Evolutionary conservation across 1,140 invertebrate genomes (phyloP), one percentile per base, ranked within the genome.

Genomic region (Aphidius ervi): DNA sequence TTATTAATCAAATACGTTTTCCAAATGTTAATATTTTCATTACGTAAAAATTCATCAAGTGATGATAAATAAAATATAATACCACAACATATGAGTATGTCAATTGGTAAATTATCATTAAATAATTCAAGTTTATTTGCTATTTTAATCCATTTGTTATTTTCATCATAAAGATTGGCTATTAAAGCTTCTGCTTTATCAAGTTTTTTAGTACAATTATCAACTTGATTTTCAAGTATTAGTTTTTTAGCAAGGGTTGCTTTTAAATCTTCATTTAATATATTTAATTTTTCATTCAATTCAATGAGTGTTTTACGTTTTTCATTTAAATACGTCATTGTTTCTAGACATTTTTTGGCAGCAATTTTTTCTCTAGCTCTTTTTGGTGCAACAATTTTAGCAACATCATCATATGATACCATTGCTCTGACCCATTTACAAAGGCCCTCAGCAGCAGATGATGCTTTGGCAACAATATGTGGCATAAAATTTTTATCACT

Each of bases 351-450:
- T 59, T 87, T 83, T 39, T 72, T 75, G 64, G 87, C 84, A 5
- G 85, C 85, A 53, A 80, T 74, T 5, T 76, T 76, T 4, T 88
- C 67, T 63, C 85, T 85, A 48, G 82, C 84, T 63, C 86, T 86
- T 65, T 83, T 87, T 0, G 86, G 86, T 0, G 83, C 81, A 0
- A 90, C 87, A 57, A 83, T 82, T 70, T 88, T 89, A 5, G 85
- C 85, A 3, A 88, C 85, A 58, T 84, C 80, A 68, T 91, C 88
- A 63, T 90, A 90, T 42, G 85, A 84, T 52, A 89, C 87, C 84
- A 91, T 87, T 0, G 88, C 88, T 8, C 85, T 69, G 4, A 90
- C 84, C 88, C 88, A 91, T 69, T 87, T 88, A 67, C 87, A 90
- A 3, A 91, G 74, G 55, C 88, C 85, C 71, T 87, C 84, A n/a